Evolutionary conservation across 1,140 invertebrate genomes (phyloP), one percentile per base, ranked within the genome.

Genomic region (Anoplophora glabripennis): DNA sequence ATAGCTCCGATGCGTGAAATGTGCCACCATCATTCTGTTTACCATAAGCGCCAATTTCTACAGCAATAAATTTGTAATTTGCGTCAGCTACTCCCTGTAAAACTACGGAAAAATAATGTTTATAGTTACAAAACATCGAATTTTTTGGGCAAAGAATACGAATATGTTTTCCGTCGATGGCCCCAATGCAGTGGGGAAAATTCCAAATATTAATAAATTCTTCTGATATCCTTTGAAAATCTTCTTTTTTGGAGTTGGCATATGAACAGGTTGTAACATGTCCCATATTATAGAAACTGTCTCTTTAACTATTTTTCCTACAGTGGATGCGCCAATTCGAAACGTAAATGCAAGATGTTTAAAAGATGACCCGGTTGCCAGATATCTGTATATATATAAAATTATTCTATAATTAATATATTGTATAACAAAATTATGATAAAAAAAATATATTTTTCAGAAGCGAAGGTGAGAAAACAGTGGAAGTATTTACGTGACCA

Each of bases 91-190:
- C 45, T 7, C 72, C 80, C 49, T 78, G 64, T 18, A 81, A 63
- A 38, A 81, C 75, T 34, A 80, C 69, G 21, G 73, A 77, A 64
- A n/a, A n/a, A n/a, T n/a, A n/a, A n/a, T n/a, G n/a, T n/a, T n/a
- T n/a, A n/a, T n/a, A n/a, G n/a, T n/a, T 80, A 53, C 69, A 77
- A 66, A 64, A 79, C 8, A 64, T 45, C 35, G 65, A 66, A 42
- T 69, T 66, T 35, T 37, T n/a, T 35, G 76, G 76, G 42, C 57
- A 58, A 17, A 53, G 45, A 60, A 77, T 70, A 46, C 52, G 61
- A 9, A 77, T 66, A 65, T 78, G 76, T 65, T 79, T 80, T n/a
- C 76, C 77, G 65, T 80, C 77, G 7, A 82, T 56, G 8, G 76
- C 72, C 11, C 78, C 77, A 33, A 79, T 54, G 60, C 53, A 76